Base-by-base conservation (phyloP, 2,888 invertebrate species). In the Baronia brevicornis region DNA sequence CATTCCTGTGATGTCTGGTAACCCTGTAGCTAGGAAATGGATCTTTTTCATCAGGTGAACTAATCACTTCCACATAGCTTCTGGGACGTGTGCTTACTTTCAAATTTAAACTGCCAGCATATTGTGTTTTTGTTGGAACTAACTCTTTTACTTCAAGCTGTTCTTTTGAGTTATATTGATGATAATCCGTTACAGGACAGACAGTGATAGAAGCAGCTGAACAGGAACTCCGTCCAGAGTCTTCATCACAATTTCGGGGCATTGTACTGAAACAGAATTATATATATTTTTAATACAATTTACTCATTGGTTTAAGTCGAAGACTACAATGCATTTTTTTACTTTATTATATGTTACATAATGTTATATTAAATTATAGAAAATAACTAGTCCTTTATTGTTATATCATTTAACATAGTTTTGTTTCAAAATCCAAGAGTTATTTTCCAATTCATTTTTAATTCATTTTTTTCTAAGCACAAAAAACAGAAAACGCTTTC, bases 51-150 rank as follows among this genome's bases (percentile, higher is more conserved):
- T 87, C 84, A 5, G 87, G 87, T 11, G 85, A 82, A 33, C 70
- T 73, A 6, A 77, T 46, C 1, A 75, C 61, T 14, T 62, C 58
- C 7, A 68, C 51, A 38, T 64, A 70, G 40, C 72, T 78, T 52
- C 84, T 56, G 15, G 80, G 82, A 27, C 67, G 63, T 14, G 53
- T 58, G 46, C 79, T 77, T 8, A 84, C 75, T 61, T 86, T 70
- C 22, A 88, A 68, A 44, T 86, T 86, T 55, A 85, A 85, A 49
- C 84, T 86, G 30, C 80, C 82, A 44, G 72, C 70, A 3, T n/a
- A n/a, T n/a, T n/a, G n/a, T n/a, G n/a, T n/a, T 73, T 72, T 51
- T 84, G 80, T 38, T 22, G 35, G 30, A 12, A 79, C 5, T 60
- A 44, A n/a, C 46, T 51, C 11, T 55, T 31, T 36, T 36, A 32